Conservation (phyloP, 30 jellyfish, hydroid and myxozoan species). For the Pseudorhiza aurosa region DNA sequence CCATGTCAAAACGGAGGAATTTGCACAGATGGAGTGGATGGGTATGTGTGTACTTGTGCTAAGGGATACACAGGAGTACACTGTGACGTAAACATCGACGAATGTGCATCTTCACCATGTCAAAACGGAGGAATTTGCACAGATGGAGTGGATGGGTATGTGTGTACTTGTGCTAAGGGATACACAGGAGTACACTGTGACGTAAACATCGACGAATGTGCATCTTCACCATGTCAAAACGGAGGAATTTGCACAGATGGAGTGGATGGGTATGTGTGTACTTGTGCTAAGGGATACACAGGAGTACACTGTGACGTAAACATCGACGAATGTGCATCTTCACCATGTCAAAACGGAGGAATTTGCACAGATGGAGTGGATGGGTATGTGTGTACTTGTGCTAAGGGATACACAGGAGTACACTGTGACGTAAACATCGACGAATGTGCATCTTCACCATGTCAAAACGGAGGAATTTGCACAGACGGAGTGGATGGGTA, state of each 20-base stretch:
- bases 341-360: constrained; percentile 21
- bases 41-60: constrained; percentile 36
- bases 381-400: constrained; percentile 7
- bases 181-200: constrained; percentile 31
- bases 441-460: constrained; percentile 26
- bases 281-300: constrained; percentile 13
- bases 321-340: background rate
- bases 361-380: constrained; percentile 11
- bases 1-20: constrained; percentile 56
- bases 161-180: constrained; percentile 32
- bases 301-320: constrained; percentile 10
- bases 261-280: constrained; percentile 1
- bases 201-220: constrained; percentile 46
- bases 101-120: constrained; percentile 50
- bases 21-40: constrained; percentile 48
- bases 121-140: constrained; percentile 39
- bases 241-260: constrained; percentile 26
- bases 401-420: constrained; percentile 5
- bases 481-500: constrained; percentile 7
- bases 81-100: constrained; percentile 35
- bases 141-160: constrained; percentile 30
- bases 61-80: constrained; percentile 49
- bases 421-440: constrained; percentile 23
- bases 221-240: constrained; percentile 28
- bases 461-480: constrained; percentile 22